Conservation (phyloP, 2,113 vertebrate genomes). For the Polypterus bichir region DNA sequence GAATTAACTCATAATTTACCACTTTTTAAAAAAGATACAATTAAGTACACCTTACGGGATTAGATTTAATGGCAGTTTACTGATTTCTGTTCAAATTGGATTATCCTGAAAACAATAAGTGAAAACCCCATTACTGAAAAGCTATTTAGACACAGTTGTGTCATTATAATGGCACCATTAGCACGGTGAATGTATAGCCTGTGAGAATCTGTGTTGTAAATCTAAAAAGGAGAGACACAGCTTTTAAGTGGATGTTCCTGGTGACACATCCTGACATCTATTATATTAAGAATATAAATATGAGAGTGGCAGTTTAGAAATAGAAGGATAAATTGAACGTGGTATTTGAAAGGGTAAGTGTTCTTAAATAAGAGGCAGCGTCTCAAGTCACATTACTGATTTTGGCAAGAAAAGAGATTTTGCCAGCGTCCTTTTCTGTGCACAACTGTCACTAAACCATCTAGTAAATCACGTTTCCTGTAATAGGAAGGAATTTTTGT, state of each 20-base stretch:
- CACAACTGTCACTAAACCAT: no score
- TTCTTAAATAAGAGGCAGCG: no score
- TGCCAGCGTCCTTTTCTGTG: no score
- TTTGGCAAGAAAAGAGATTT: no score
- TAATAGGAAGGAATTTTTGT: no score
- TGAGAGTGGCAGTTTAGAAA: no score
- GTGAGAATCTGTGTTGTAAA: constrained; percentile 2
- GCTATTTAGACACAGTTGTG: constrained; percentile 11
- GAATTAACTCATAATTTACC: constrained; percentile 1
- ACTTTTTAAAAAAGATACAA: constrained; percentile 12
- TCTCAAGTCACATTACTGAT: no score
- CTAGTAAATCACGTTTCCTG: no score
- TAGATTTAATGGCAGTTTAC: constrained; percentile 19
- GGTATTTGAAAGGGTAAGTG: no score
- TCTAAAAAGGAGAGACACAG: neutral
- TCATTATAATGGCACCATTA: constrained; percentile 7
- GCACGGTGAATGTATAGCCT: constrained; percentile 5
- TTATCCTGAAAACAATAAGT: constrained; percentile 22
- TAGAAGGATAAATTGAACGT: no score
- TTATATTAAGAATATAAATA: no score
- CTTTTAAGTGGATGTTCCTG: neutral
- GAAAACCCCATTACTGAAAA: constrained; percentile 18
- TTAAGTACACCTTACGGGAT: constrained; percentile 20
- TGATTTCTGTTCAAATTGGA: constrained; percentile 24
- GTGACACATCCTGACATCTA: neutral